Evolutionary conservation across 1,140 invertebrate species (phyloP), one percentile per base, ranked within the genome.

Genomic region (Fopius arisanus): DNA sequence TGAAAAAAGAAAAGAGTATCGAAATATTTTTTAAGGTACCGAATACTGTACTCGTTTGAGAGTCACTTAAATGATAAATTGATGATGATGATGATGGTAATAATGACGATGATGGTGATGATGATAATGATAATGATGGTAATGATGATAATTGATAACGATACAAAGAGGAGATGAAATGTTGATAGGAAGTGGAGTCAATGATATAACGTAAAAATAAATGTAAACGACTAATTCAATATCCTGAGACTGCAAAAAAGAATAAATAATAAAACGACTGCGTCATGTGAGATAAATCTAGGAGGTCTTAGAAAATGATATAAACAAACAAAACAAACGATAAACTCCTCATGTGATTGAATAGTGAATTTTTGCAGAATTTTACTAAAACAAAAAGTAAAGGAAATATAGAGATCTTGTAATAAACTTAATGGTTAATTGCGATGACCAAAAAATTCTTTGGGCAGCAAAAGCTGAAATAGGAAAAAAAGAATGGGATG

Each of bases 21-120:
- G 82, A 86, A 83, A 80, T 87, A 86, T 87, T 86, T 87, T 86
- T 86, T 86, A 87, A 86, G 82, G 85, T 77, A 81, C 79, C 79
- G 81, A 85, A 84, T 74, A 70, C 19, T 62, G 48, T 82, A 81
- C 82, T 85, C 84, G 81, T 79, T 82, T 82, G 79, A 68, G 75
- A 78, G 74, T 71, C 9, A 63, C 29, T 59, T 33, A 29, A 54
- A 68, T 77, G 41, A 75, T 37, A 74, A 51, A 76, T 70, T 70
- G 40, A 63, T 41, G 62, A 70, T 78, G 66, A 65, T 70, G n/a
- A n/a, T n/a, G n/a, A n/a, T n/a, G n/a, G 73, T 54, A 71, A n/a
- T n/a, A n/a, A n/a, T n/a, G n/a, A n/a, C n/a, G n/a, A n/a, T n/a
- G n/a, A n/a, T n/a, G n/a, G n/a, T n/a, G n/a, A n/a, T n/a, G n/a